Percentiles rank a stretch among this genome's conserved stretches.
Conservation (phyloP, 53 echinoderm and acorn worm species). For the Echinarachnius parma region DNA sequence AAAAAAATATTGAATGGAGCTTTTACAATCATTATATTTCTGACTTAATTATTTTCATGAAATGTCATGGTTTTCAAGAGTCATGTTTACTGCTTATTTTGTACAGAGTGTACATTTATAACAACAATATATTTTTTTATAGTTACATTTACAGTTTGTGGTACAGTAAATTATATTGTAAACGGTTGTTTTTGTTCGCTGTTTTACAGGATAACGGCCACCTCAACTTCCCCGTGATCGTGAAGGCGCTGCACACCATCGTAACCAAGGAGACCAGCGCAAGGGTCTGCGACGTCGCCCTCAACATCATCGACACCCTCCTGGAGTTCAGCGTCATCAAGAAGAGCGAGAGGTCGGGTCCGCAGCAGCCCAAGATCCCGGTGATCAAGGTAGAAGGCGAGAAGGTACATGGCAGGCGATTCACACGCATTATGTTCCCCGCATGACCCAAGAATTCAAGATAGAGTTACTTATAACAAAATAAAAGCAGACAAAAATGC, state of each 20-base stretch:
- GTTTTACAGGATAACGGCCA: constrained; percentile 82
- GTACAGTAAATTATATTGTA: no score
- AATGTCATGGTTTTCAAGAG: no score
- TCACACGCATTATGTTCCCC: constrained; percentile 36
- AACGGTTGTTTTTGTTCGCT: no score
- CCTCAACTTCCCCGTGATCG: constrained; percentile 83
- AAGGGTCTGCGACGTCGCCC: constrained; percentile 85
- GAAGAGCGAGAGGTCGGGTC: constrained; percentile 67
- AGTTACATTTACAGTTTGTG: no score
- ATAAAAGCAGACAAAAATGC: no score
- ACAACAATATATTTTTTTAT: no score
- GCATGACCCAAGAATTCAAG: constrained; percentile 50
- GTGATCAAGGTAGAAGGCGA: constrained; percentile 97
- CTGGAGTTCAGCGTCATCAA: constrained; percentile 95
- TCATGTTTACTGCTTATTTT: no score
- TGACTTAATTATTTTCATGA: no score
- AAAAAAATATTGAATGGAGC: no score
- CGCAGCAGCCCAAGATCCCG: constrained; percentile 87
- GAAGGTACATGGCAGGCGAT: constrained; percentile 58
- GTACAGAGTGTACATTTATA: no score
- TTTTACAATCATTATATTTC: no score
- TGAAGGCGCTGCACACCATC: constrained; percentile 89
- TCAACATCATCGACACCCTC: constrained; percentile 96
- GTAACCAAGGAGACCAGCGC: constrained; percentile 89
- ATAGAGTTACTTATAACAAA: no score